These are phyloP conservation scores for Koerneria pararmatus DNA, from an alignment of 2,888 invertebrate genomes.

Conservation along the genomic window DNA sequence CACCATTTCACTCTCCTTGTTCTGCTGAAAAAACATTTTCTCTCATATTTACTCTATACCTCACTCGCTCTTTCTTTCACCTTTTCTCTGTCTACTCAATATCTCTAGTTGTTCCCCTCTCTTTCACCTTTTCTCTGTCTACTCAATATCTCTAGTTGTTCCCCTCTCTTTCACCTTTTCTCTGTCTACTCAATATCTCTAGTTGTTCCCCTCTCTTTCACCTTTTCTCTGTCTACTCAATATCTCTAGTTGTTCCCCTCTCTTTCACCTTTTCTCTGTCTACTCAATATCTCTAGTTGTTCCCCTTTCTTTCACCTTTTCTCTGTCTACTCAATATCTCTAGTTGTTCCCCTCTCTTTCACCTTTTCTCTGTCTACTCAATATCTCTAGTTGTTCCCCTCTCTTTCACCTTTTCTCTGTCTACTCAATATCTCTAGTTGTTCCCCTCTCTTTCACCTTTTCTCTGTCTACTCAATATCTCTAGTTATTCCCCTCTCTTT, in stretches of 20 bases:
- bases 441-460: no score
- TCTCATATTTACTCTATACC: background rate
- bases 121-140: background rate
- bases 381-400: no score
- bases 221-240: background rate
- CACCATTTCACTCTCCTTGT: no score
- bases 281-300: background rate
- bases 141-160: background rate
- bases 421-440: no score
- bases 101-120: background rate
- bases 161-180: background rate
- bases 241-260: background rate
- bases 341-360: conserved; percentile 14
- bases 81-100: background rate
- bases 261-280: background rate
- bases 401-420: no score
- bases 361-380: no score
- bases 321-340: background rate
- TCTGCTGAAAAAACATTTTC: no score
- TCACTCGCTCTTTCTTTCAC: background rate
- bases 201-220: background rate
- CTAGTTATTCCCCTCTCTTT: no score
- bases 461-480: no score
- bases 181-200: background rate
- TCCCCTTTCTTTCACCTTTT: background rate